Evolutionary conservation across 2,888 invertebrate genomes (phyloP).

Genomic region (Tridacna crocea): DNA sequence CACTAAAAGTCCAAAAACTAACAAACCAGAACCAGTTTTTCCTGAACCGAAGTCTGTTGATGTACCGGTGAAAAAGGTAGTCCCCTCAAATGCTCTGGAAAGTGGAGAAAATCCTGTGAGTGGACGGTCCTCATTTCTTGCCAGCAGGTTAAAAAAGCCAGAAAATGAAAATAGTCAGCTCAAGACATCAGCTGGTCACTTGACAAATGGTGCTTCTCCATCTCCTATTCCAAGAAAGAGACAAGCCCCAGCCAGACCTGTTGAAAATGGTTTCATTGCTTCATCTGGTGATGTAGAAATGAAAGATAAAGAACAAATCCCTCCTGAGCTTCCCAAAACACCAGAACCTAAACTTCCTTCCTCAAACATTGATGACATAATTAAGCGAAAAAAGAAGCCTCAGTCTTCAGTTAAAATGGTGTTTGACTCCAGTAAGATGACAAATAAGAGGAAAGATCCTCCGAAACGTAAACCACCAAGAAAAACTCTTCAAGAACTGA

Average conservation of each 20-base stretch:
- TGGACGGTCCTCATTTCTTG: constrained; percentile 72
- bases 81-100: constrained; percentile 23
- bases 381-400: constrained; percentile 52
- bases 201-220: constrained; percentile 59
- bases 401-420: constrained; percentile 53
- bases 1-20: constrained; percentile 27
- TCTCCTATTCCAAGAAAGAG: constrained; percentile 62
- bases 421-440: constrained; percentile 69
- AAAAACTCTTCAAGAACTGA: constrained; percentile 56
- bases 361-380: constrained; percentile 74
- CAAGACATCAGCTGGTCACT: constrained; percentile 46
- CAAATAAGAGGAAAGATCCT: constrained; percentile 58
- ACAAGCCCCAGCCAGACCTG: constrained; percentile 52
- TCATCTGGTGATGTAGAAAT: constrained; percentile 24
- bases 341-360: constrained; percentile 58
- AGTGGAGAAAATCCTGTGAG: constrained; percentile 57
- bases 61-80: background rate
- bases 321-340: constrained; percentile 52
- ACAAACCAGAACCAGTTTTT: constrained; percentile 42
- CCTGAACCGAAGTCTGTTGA: constrained; percentile 33
- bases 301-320: constrained; percentile 20
- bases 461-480: constrained; percentile 59
- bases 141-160: constrained; percentile 63
- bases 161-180: constrained; percentile 50
- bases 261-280: constrained; percentile 25